phyloP scores from a whole-genome alignment of 2,113 vertebrate genomes.

The Carassius auratus region DNA sequence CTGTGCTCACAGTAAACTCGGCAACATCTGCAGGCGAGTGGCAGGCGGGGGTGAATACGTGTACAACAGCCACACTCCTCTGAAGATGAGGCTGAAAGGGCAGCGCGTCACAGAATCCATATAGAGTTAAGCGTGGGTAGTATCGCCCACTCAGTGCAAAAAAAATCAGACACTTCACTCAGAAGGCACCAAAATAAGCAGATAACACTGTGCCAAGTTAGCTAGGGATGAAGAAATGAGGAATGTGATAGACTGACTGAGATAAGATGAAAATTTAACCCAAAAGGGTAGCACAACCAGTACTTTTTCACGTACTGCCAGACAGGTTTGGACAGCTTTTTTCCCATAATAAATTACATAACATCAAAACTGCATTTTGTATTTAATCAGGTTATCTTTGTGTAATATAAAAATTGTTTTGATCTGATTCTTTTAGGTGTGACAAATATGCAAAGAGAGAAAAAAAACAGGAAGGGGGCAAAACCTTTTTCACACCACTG shows the following conservation, averaged over 20 bases:
- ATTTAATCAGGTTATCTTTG: no score
- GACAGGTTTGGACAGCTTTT: no score
- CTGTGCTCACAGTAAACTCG: constrained; percentile 66
- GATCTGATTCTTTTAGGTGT: no score
- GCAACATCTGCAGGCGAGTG: constrained; percentile 61
- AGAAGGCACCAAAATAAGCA: not conserved
- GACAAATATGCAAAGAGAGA: no score
- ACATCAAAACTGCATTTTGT: no score
- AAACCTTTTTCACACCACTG: no score
- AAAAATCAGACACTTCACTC: not conserved
- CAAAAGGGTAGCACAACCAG: no score
- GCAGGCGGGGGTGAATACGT: constrained; percentile 15
- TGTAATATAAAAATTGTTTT: no score
- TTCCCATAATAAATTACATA: no score
- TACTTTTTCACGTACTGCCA: no score
- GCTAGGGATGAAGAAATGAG: not conserved
- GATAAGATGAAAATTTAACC: not conserved
- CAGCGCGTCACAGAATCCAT: not conserved
- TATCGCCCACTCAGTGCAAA: not conserved
- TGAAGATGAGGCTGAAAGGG: not conserved
- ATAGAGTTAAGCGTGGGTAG: not conserved
- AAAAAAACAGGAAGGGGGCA: no score
- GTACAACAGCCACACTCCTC: constrained; percentile 20
- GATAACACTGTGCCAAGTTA: not conserved
- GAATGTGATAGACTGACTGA: not conserved